Evolutionary conservation across 2,797 vertebrate genomes (phyloP).

Genomic region (Alosa sapidissima): DNA sequence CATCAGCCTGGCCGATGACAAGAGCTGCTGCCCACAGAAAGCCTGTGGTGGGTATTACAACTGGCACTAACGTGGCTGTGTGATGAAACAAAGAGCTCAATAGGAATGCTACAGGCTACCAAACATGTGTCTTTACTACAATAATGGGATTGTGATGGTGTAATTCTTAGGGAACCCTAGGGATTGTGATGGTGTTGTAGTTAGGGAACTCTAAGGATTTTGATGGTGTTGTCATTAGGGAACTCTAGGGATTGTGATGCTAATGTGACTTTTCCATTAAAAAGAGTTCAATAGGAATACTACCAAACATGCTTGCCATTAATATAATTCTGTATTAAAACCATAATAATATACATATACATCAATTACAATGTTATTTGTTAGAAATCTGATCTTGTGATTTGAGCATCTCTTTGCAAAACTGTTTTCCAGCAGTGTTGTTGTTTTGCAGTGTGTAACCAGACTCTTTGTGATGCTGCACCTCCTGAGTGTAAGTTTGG

Average conservation of each 20-base stretch:
- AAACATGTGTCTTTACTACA: neutral
- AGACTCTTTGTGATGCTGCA: constrained; percentile 80
- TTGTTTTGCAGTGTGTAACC: constrained; percentile 87
- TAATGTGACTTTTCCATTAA: too few species aligned
- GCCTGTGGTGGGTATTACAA: constrained; percentile 81
- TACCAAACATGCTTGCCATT: too few species aligned
- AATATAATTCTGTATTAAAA: neutral
- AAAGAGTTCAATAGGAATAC: too few species aligned
- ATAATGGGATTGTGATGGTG: too few species aligned
- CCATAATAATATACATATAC: neutral
- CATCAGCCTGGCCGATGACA: constrained; percentile 79
- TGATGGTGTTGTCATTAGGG: too few species aligned
- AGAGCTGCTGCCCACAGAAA: constrained; percentile 85
- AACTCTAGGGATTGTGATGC: too few species aligned
- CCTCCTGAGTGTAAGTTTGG: constrained; percentile 81
- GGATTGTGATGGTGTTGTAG: too few species aligned
- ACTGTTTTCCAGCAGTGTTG: too few species aligned
- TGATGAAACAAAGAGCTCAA: neutral
- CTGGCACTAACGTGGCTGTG: neutral
- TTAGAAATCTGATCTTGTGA: neutral
- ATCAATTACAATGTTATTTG: neutral
- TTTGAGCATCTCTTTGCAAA: too few species aligned
- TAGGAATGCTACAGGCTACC: neutral
- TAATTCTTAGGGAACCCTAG: too few species aligned
- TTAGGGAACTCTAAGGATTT: too few species aligned